Conservation (phyloP, 2,113 vertebrate genomes). For the Panthera tigris region DNA sequence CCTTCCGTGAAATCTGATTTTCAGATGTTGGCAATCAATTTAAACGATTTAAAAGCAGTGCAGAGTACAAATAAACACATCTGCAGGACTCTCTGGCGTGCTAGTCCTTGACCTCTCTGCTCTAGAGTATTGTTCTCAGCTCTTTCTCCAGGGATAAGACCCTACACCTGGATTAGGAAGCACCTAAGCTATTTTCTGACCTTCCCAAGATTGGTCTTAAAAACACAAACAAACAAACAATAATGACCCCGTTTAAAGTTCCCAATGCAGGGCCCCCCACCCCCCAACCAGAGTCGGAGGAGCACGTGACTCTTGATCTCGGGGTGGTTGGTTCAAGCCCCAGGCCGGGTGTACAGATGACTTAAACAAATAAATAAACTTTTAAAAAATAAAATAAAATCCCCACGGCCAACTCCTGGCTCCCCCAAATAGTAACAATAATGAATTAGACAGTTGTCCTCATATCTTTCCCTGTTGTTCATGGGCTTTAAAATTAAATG, state of each 20-base stretch:
- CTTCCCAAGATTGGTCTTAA: constrained; percentile 5
- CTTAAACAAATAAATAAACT: background rate
- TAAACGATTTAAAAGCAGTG: background rate
- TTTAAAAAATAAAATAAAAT: background rate
- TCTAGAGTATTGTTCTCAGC: background rate
- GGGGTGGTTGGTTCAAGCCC: background rate
- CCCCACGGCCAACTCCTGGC: background rate
- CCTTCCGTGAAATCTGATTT: background rate
- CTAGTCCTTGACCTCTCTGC: background rate
- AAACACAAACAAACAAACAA: background rate
- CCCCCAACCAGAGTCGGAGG: background rate
- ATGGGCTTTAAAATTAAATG: background rate
- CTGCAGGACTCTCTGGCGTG: background rate
- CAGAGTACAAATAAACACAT: background rate
- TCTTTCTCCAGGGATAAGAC: background rate
- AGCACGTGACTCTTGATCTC: background rate
- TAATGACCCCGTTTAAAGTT: constrained; percentile 4
- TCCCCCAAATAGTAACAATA: background rate
- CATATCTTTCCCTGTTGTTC: background rate
- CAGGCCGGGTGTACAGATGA: background rate
- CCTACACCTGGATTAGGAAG: background rate
- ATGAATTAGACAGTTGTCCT: background rate
- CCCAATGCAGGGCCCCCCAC: background rate
- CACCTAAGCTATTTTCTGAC: background rate
- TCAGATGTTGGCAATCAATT: background rate